A percentile compares a stretch with the other conserved stretches of the same genome.
Evolutionary conservation across 2,888 invertebrate species (phyloP).

Genomic region (Asteroscopus sphinx): DNA sequence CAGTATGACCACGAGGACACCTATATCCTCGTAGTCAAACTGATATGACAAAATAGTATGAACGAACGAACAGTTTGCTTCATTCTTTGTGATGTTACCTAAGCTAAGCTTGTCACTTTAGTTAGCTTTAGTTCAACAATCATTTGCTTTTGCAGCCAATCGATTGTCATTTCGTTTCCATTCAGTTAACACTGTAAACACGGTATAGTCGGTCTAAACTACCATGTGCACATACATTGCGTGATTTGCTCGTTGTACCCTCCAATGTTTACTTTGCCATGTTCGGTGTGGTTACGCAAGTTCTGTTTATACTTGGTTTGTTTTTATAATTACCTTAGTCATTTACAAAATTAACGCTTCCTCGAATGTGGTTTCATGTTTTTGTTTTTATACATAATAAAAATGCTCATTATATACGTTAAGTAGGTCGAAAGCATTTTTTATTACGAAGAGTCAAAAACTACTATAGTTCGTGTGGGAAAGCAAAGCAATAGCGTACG

Average conservation of each 20-base stretch:
- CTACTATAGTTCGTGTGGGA: too few species aligned
- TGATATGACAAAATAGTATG: too few species aligned
- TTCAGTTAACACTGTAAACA: constrained; percentile 53
- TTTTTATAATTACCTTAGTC: constrained; percentile 2
- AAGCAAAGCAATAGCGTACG: too few species aligned
- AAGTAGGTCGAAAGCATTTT: too few species aligned
- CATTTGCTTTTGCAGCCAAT: constrained; percentile 48
- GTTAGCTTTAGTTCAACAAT: constrained; percentile 34
- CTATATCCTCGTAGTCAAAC: too few species aligned
- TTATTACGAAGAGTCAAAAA: too few species aligned
- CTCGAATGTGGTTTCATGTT: too few species aligned
- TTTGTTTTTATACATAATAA: too few species aligned
- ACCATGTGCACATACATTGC: constrained; percentile 30
- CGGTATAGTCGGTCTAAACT: constrained; percentile 31
- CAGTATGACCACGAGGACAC: too few species aligned
- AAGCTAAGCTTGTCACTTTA: constrained; percentile 18
- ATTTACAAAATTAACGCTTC: not conserved
- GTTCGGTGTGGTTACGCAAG: constrained; percentile 12
- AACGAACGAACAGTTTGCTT: constrained; percentile 4
- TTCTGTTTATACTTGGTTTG: constrained; percentile 18
- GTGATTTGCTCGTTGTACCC: constrained; percentile 39
- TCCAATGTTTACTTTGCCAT: constrained; percentile 35
- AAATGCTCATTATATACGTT: too few species aligned
- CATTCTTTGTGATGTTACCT: constrained; percentile 7
- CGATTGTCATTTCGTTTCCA: constrained; percentile 49